Evolutionary conservation across 1,140 invertebrate genomes (phyloP), one percentile per base, ranked within the genome.

Genomic region (Latrodectus geometricus): DNA sequence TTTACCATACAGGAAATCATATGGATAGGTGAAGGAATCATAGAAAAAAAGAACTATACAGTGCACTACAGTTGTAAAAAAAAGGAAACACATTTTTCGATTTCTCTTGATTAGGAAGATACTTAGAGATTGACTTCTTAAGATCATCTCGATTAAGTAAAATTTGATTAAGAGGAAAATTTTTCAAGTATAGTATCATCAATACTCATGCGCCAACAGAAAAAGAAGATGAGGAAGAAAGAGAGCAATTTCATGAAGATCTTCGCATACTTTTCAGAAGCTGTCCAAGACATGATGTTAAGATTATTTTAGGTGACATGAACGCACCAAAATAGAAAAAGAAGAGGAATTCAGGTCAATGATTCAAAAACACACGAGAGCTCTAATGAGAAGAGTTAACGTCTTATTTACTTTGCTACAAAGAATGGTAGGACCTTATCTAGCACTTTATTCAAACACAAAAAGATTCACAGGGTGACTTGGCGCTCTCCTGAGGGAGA

Each of bases 401-500:
- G 5, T 5, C 5, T 35, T 1, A 35, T 1, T 35, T 35, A 35
- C 35, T 35, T 35, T 35, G 35, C 35, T 35, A 35, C 35, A 3
- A 1, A 35, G 35, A 35, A 35, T 73, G 73, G n/a, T 17, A 11
- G 49, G 15, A 74, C 50, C 20, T 52, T 52, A 74, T 74, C 73
- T 17, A 74, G 73, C 11, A 74, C 73, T 12, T 54, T 52, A 74
- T 74, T 74, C 9, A 50, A 74, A n/a, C 48, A 74, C 49, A 74
- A 74, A 74, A 74, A 20, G 50, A 74, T 52, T 48, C 49, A 52
- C 17, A 74, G n/a, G 20, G 17, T 11, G 50, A 52, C 48, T 49
- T 52, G 48, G 49, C 8, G 14, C 5, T 74, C 17, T 17, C 49
- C 48, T 52, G 73, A 74, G 5, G 14, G 73, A 14, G 9, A 74